These are phyloP conservation scores for Manis javanica DNA, from an alignment of 2,797 vertebrate genomes.

Conservation along the genomic window DNA sequence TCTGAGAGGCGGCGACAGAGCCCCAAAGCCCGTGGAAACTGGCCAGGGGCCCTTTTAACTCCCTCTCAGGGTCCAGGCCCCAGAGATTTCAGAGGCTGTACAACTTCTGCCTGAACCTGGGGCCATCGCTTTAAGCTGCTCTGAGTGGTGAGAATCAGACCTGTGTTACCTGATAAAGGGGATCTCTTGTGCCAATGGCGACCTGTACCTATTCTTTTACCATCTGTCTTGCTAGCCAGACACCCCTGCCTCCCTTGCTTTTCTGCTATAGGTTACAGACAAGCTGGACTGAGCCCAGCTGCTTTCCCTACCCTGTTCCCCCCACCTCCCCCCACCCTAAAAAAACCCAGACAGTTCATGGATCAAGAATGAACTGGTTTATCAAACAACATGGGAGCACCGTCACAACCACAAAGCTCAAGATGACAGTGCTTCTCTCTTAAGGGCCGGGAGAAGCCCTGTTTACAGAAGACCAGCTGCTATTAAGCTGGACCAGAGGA, in stretches of 20 bases:
- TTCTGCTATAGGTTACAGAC: conserved; percentile 6
- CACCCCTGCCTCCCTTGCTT: background rate
- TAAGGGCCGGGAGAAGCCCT: conserved; percentile 36
- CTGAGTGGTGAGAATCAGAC: background rate
- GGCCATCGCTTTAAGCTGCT: background rate
- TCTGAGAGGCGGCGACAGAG: conserved; percentile 8
- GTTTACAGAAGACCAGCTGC: conserved; percentile 63
- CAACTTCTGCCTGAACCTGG: conserved; percentile 23
- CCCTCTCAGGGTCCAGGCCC: background rate
- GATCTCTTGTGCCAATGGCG: background rate
- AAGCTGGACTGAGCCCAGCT: background rate
- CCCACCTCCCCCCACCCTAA: background rate
- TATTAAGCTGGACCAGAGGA: conserved; percentile 29
- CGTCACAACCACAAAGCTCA: conserved; percentile 23
- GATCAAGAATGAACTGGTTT: conserved; percentile 65
- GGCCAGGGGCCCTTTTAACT: background rate
- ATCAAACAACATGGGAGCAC: background rate
- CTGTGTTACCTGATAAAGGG: background rate
- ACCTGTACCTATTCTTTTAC: background rate
- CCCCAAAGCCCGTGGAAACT: conserved; percentile 24
- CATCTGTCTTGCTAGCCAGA: background rate
- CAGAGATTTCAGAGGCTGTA: conserved; percentile 52
- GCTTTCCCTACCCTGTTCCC: background rate
- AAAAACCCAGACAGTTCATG: background rate
- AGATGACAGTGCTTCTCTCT: conserved; percentile 34